phyloP scores from a whole-genome alignment of 2,797 vertebrate genomes.

The Catharus ustulatus region DNA sequence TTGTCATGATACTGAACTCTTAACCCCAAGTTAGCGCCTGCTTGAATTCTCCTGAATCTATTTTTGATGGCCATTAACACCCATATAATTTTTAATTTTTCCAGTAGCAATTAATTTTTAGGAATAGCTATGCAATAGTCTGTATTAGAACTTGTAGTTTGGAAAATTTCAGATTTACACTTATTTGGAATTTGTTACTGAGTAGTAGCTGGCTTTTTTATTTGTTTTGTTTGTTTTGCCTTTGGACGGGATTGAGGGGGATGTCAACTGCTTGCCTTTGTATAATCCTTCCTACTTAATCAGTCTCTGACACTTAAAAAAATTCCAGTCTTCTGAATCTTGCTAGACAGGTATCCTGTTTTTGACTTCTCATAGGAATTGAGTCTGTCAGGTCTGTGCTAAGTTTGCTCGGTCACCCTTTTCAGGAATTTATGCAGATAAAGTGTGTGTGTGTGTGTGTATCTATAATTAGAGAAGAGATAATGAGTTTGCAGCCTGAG shows the following conservation, averaged over 20 bases:
- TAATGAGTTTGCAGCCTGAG: constrained; percentile 17
- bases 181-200: not conserved
- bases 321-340: not conserved
- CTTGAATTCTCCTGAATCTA: not conserved
- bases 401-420: not conserved
- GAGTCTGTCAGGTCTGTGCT: not conserved
- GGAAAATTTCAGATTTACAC: not conserved
- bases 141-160: not conserved
- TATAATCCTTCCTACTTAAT: not conserved
- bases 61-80: not conserved
- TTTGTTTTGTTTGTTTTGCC: not conserved
- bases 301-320: not conserved
- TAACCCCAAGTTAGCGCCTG: not conserved
- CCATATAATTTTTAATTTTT: not conserved
- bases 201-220: not conserved
- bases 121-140: not conserved
- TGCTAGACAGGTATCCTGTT: not conserved
- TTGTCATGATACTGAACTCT: not conserved
- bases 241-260: not conserved
- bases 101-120: not conserved
- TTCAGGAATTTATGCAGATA: not conserved
- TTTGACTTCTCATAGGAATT: not conserved
- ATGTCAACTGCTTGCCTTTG: not conserved
- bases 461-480: constrained; percentile 12
- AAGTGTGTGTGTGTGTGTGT: not conserved